Evolutionary conservation across 2,888 invertebrate genomes (phyloP), one percentile per base, ranked within the genome.

Genomic region (Agriotes lineatus): DNA sequence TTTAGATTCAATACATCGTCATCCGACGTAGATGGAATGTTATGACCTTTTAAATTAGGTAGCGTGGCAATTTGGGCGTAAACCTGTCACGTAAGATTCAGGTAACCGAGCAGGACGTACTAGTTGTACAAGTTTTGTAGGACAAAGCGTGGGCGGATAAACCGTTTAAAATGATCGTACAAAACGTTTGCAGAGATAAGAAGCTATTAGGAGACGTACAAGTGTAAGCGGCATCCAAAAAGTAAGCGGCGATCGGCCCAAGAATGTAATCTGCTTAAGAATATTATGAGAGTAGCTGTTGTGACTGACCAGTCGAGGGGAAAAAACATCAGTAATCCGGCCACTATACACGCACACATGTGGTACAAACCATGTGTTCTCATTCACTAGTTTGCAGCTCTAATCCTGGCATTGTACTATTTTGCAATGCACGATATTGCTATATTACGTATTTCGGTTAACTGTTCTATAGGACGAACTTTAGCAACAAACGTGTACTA

Each of bases 201-300:
- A 71, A 75, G 73, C 76, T 77, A 77, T 77, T 78, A 75, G 70
- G 73, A 75, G 74, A 75, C 71, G 72, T 70, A 74, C 75, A 77
- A 75, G 72, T 71, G 70, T 71, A 73, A 66, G 71, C 67, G 70
- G 69, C 70, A 73, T 68, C 64, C 63, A 57, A 67, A 68, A 74
- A 70, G 70, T 56, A 71, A 72, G 64, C 72, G 71, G 71, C 73
- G 71, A 76, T 74, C 72, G 71, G 66, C 73, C 76, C 77, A 67
- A 79, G 77, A 80, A 77, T 79, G 78, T 83, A 83, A 83, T 83
- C 83, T 82, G 81, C 83, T 83, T 83, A 83, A 79, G 77, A 79
- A 82, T 82, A 82, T 82, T 83, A 82, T 79, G 76, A 73, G 77
- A 75, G 74, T 75, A 73, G 76, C 80, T 77, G 80, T 83, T 83